Evolutionary conservation across 2,797 vertebrate genomes (phyloP).

Genomic region (Rhyacichthys aspro): DNA sequence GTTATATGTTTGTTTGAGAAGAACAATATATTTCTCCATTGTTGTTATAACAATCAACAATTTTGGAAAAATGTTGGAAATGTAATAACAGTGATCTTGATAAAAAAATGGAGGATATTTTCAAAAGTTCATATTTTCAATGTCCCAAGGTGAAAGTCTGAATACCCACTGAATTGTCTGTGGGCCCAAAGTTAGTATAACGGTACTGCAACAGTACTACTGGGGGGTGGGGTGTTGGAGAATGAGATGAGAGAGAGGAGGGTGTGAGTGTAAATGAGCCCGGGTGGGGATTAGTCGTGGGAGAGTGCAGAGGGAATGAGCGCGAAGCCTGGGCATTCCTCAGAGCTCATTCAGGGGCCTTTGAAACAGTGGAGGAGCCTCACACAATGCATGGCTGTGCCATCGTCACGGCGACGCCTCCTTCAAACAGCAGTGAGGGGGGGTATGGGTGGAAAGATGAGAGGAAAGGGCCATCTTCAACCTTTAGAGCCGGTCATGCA

Average conservation of each 20-base stretch:
- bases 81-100: too few species aligned
- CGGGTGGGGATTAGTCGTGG: constrained; percentile 77
- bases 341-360: constrained; percentile 69
- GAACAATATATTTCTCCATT: too few species aligned
- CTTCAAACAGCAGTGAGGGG: constrained; percentile 38
- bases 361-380: constrained; percentile 48
- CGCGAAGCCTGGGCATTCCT: constrained; percentile 75
- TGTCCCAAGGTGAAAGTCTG: too few species aligned
- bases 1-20: too few species aligned
- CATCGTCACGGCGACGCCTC: constrained; percentile 69
- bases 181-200: constrained; percentile 6
- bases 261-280: constrained; percentile 69
- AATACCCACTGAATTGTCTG: too few species aligned
- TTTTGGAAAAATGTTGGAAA: too few species aligned
- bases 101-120: too few species aligned
- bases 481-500: constrained; percentile 22
- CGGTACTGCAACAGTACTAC: constrained; percentile 31
- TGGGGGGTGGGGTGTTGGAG: constrained; percentile 6
- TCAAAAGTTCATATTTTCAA: too few species aligned
- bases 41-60: too few species aligned
- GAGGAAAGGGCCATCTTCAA: constrained; percentile 42
- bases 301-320: constrained; percentile 78
- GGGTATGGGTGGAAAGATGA: neutral
- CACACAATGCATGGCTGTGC: constrained; percentile 73
- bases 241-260: constrained; percentile 40